phyloP scores from a whole-genome alignment of 2,113 vertebrate genomes.

The Accipiter cooperii region DNA sequence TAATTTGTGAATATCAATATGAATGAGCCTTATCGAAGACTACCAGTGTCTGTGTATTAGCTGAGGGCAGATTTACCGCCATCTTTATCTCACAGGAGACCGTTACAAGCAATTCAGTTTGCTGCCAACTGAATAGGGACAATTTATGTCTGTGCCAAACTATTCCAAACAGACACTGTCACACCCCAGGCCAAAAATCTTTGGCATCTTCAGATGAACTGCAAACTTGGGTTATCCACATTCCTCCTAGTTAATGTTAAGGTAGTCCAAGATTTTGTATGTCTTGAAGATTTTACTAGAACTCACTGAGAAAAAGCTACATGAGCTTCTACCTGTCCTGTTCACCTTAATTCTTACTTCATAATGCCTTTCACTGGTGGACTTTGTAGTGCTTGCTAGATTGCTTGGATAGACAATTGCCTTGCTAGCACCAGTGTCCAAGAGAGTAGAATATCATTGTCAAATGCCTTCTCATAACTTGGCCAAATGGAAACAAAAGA shows the following conservation, averaged over 20 bases:
- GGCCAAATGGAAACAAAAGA: not conserved
- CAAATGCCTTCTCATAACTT: not conserved
- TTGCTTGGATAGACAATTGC: not conserved
- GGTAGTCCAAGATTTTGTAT: not conserved
- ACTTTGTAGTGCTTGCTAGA: not conserved
- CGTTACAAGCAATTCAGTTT: not conserved
- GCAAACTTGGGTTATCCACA: not conserved
- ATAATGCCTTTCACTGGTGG: not conserved
- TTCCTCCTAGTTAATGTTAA: not conserved
- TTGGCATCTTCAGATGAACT: not conserved
- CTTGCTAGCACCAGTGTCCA: not conserved
- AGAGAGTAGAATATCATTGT: not conserved
- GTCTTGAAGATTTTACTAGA: not conserved
- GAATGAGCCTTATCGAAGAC: not conserved
- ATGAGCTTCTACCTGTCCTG: not conserved
- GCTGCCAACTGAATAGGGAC: not conserved
- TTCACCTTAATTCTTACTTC: not conserved
- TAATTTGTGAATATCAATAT: not conserved
- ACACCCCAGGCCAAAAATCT: not conserved
- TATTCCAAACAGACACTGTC: not conserved
- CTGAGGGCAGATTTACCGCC: not conserved
- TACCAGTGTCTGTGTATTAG: not conserved
- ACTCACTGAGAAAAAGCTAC: not conserved
- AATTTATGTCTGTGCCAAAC: not conserved
- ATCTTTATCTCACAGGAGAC: not conserved